These are phyloP conservation scores for Dendrolimus houi DNA, from an alignment of 2,888 invertebrate genomes.

Conservation along the genomic window DNA sequence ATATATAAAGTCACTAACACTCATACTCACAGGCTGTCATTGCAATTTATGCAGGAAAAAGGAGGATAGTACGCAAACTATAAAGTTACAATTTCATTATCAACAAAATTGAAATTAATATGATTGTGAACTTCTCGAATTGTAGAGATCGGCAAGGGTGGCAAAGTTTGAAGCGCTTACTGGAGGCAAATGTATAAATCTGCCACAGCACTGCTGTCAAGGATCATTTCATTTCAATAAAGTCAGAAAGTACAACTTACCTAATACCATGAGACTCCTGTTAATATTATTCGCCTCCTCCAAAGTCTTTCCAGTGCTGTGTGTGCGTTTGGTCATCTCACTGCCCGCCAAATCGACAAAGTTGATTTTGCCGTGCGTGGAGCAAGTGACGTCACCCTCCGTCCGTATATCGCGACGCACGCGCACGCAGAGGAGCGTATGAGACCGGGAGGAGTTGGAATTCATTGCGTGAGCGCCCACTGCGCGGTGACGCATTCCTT, in stretches of 20 bases:
- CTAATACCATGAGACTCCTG: conserved; percentile 95
- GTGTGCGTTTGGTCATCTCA: conserved; percentile 95
- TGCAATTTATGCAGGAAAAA: no score
- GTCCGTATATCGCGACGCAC: conserved; percentile 91
- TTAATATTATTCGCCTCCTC: conserved; percentile 98
- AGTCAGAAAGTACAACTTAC: conserved; percentile 55
- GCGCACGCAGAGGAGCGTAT: conserved; percentile 92
- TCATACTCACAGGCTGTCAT: no score
- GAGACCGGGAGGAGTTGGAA: conserved; percentile 93
- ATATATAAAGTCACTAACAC: no score
- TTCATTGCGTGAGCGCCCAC: conserved; percentile 96
- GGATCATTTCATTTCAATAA: not conserved
- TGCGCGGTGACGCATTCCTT: conserved; percentile 92
- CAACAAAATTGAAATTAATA: no score
- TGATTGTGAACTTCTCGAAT: no score
- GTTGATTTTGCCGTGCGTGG: conserved; percentile 95
- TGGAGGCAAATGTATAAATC: not conserved
- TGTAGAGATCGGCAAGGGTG: not conserved
- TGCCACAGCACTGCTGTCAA: not conserved
- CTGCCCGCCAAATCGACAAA: conserved; percentile 98
- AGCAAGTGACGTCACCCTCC: conserved; percentile 88
- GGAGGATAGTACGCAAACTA: no score
- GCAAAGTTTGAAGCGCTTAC: not conserved
- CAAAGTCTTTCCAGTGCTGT: conserved; percentile 90
- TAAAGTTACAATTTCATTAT: no score